Conservation (phyloP, 2,888 invertebrate genomes). For the Scaptomyza polygonia region DNA sequence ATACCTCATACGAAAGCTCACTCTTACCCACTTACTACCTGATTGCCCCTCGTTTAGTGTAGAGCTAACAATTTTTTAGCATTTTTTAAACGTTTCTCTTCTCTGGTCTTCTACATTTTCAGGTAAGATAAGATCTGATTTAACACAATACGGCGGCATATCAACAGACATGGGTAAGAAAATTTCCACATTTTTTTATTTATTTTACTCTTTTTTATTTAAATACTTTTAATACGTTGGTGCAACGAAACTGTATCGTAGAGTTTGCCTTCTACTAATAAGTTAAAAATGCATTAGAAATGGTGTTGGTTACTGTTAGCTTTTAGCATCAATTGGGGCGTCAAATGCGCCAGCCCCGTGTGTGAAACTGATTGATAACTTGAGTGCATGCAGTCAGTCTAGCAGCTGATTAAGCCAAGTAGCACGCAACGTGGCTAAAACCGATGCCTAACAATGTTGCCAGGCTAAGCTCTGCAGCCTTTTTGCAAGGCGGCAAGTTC, state of each 20-base stretch:
- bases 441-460: constrained; percentile 28
- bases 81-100: constrained; percentile 73
- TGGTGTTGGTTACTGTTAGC: constrained; percentile 46
- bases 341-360: constrained; percentile 58
- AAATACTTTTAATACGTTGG: constrained; percentile 13
- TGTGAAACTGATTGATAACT: constrained; percentile 79
- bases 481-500: constrained; percentile 36
- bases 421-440: constrained; percentile 51
- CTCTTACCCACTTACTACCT: neutral
- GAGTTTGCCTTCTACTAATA: constrained; percentile 51
- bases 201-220: constrained; percentile 29
- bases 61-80: constrained; percentile 62
- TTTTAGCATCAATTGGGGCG: constrained; percentile 36
- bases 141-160: constrained; percentile 84
- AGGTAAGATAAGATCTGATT: constrained; percentile 84
- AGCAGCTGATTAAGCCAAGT: constrained; percentile 48
- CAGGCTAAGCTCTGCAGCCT: constrained; percentile 6
- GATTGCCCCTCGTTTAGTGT: neutral
- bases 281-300: constrained; percentile 40
- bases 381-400: constrained; percentile 15
- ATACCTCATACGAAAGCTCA: constrained; percentile 19
- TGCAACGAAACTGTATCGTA: constrained; percentile 15
- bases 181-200: constrained; percentile 76
- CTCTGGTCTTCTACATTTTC: constrained; percentile 66
- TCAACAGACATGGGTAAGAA: constrained; percentile 84